Conservation (phyloP, 2,113 vertebrate genomes). For the Clarias gariepinus region DNA sequence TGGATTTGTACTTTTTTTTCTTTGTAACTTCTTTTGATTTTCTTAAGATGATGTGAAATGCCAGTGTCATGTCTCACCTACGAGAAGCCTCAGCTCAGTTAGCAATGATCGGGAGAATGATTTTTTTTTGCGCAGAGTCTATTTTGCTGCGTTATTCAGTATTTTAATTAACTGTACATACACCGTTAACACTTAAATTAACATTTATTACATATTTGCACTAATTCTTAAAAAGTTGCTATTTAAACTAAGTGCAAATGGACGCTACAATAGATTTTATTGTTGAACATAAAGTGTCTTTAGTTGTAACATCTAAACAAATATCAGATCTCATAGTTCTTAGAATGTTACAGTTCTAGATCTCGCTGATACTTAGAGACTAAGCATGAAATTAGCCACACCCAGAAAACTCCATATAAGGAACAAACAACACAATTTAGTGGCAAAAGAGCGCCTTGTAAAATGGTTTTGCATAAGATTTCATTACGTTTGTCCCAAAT, state of each 20-base stretch:
- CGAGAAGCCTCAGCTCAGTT: neutral
- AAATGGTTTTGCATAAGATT: neutral
- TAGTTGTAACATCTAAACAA: neutral
- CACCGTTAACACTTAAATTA: no score
- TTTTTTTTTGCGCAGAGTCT: neutral
- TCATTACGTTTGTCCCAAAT: neutral
- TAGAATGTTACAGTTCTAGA: neutral
- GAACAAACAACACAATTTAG: neutral
- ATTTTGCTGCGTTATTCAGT: neutral
- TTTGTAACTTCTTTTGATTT: neutral
- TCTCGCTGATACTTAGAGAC: neutral
- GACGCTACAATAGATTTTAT: neutral
- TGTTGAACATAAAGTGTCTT: neutral
- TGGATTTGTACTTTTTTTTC: neutral
- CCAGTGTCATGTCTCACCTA: neutral
- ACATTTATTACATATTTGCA: conserved; percentile 2
- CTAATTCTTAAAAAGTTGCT: neutral
- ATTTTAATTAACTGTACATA: neutral
- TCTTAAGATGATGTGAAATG: neutral
- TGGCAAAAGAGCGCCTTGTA: neutral
- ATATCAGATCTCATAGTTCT: neutral
- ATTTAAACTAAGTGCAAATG: neutral
- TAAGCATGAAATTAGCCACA: neutral
- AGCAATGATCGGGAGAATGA: neutral
- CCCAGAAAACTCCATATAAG: neutral